Conservation (phyloP, 2,113 vertebrate genomes). For the Campylomormyrus numenius region DNA sequence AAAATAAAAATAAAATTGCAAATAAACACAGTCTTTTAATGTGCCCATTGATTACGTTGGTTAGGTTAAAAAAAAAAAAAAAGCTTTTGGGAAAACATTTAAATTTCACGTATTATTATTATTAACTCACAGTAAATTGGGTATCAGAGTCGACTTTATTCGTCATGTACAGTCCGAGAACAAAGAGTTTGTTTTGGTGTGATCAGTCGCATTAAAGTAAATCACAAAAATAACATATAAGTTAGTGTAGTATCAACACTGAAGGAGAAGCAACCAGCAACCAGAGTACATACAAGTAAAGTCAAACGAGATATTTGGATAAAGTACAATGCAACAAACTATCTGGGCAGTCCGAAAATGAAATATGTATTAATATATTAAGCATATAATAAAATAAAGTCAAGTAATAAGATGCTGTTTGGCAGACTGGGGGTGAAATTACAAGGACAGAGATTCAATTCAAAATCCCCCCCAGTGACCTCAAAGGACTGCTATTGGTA, state of each 20-base stretch:
- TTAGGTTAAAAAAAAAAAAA: not conserved
- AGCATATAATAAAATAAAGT: not conserved
- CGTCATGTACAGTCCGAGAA: not conserved
- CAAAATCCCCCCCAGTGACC: not conserved
- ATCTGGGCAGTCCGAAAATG: not conserved
- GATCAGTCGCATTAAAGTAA: not conserved
- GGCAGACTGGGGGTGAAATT: not conserved
- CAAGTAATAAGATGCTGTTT: not conserved
- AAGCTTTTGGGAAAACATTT: not conserved
- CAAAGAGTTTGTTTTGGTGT: not conserved
- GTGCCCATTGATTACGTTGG: not conserved
- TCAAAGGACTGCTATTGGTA: not conserved
- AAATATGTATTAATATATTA: not conserved
- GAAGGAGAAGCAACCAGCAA: not conserved
- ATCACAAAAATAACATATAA: not conserved
- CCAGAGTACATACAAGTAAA: not conserved
- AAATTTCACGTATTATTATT: not conserved
- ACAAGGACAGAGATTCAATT: not conserved
- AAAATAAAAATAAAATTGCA: not conserved
- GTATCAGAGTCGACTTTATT: not conserved
- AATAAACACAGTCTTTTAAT: not conserved
- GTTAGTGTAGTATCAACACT: not conserved
- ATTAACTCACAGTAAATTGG: not conserved
- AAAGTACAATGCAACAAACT: not conserved
- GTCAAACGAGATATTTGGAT: not conserved